Evolutionary conservation across 1,140 invertebrate species (phyloP), one percentile per base, ranked within the genome.

Genomic region (Drosophila bocki): DNA sequence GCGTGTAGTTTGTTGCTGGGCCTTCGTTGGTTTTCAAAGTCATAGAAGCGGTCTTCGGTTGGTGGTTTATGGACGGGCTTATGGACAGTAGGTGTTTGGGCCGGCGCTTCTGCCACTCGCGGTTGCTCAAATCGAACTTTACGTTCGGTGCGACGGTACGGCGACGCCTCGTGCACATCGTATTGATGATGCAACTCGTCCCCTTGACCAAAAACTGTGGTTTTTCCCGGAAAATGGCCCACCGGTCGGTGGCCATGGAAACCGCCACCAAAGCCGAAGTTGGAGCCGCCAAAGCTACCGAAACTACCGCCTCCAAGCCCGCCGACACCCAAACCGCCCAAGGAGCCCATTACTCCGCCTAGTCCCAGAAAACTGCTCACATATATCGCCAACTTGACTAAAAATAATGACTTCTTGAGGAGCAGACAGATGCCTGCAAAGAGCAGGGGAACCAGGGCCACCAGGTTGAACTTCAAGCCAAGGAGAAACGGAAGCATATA

Each of bases 391-490:
- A 96, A 63, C 92, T 97, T 97, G 17, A 95, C 95, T 9, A 97
- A 67, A 2, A 96, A 85, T 32, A 96, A 93, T 0, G 96, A 96
- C 82, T 97, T 97, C 82, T 96, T 96, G 8, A 95, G 95, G 6
- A 96, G 91, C 32, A 97, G 57, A 48, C 96, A 93, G 37, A 96
- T 90, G 13, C 95, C 81, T 2, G 96, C 96, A 68, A 97, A 95
- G 0, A 96, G 78, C 61, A 97, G 91, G 0, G 96, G 96, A 15
- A 97, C 92, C 45, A 97, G 84, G 1, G 96, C 96, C 0, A 95
- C 94, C 44, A 96, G 84, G 72, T 96, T 96, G 84, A 96, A 96
- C 93, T 97, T 97, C 47, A 96, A 94, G 11, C 96, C 96, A 29
- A 96, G 92, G 1, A 97, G 93, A 86, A 96, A 95, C 26, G 96